These are phyloP conservation scores for Diglossa cyanea DNA, from an alignment of 2,797 vertebrate genomes.

Conservation along the genomic window DNA sequence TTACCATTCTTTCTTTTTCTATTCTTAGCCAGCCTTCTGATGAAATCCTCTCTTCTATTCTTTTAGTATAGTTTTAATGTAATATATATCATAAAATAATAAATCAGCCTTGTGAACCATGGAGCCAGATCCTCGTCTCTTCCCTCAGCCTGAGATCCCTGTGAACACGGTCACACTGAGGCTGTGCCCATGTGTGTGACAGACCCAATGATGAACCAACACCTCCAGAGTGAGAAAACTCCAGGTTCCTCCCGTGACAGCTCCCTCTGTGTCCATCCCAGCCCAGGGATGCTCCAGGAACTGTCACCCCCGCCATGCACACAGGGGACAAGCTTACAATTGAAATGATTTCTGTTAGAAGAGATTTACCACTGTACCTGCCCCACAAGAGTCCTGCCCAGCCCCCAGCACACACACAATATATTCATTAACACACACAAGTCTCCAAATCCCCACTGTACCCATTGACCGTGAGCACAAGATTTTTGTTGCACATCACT, in stretches of 20 bases:
- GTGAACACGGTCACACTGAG: background rate
- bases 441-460: background rate
- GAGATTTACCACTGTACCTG: background rate
- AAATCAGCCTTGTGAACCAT: too few relatives aligned
- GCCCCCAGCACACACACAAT: background rate
- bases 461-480: accelerated
- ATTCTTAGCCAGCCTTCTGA: too few relatives aligned
- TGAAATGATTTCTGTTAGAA: background rate
- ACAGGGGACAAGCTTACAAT: background rate
- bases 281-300: background rate
- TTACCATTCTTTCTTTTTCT: too few relatives aligned
- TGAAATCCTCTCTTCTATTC: too few relatives aligned
- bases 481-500: background rate
- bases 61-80: too few relatives aligned
- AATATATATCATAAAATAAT: too few relatives aligned
- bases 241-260: background rate
- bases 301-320: accelerated
- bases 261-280: background rate
- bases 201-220: accelerated
- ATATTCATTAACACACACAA: accelerated
- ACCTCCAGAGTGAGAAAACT: background rate
- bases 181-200: accelerated
- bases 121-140: too few relatives aligned
- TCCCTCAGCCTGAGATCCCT: too few relatives aligned
- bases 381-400: background rate